These are phyloP conservation scores for Struthio camelus DNA, from an alignment of 2,113 vertebrate species.

Conservation along the genomic window DNA sequence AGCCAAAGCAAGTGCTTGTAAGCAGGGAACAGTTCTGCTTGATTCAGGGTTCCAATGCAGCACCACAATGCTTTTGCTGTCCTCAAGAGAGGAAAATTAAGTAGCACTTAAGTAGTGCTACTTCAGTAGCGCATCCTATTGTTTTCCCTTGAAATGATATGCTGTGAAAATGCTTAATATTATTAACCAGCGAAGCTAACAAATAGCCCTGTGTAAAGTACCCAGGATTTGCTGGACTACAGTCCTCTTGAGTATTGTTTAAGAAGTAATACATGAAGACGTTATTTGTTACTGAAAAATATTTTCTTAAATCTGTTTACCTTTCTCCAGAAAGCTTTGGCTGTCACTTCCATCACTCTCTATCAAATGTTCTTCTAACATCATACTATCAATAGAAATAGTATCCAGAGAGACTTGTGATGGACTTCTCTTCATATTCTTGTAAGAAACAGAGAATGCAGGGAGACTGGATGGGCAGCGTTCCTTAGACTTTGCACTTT, in stretches of 20 bases:
- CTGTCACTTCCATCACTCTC: conserved; percentile 91
- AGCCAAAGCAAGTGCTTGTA: not conserved
- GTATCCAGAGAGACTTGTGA: conserved; percentile 93
- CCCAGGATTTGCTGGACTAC: not conserved
- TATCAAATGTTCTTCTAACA: conserved; percentile 81
- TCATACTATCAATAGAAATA: conserved; percentile 92
- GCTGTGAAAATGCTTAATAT: not conserved
- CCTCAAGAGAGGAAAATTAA: not conserved
- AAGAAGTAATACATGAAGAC: no score
- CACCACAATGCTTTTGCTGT: not conserved
- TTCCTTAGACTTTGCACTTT: conserved; percentile 90
- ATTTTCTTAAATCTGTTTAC: conserved; percentile 66
- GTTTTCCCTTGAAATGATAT: not conserved
- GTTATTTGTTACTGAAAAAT: no score
- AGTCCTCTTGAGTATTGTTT: not conserved
- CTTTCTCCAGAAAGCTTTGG: conserved; percentile 86
- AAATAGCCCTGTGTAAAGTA: not conserved
- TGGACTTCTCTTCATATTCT: conserved; percentile 93
- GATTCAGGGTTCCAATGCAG: not conserved
- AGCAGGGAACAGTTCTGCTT: not conserved
- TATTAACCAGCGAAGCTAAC: not conserved
- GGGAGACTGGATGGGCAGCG: conserved; percentile 81
- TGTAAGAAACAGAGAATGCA: conserved; percentile 87
- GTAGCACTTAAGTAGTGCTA: not conserved
- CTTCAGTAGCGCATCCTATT: not conserved